Conservation (phyloP, 2,797 vertebrate genomes). For the Molossus alvarezi region DNA sequence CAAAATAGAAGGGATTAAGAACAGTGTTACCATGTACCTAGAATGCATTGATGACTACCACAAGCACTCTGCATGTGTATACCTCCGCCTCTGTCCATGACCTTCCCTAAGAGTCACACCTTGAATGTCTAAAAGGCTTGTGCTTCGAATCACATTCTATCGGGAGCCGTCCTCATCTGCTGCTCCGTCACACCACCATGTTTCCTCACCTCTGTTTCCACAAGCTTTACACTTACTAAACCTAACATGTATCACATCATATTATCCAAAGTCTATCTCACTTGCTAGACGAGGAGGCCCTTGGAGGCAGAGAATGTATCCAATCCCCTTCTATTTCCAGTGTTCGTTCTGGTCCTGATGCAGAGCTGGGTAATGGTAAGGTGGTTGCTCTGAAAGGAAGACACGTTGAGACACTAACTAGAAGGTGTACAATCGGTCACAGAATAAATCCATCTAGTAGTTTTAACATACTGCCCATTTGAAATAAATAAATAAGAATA, state of each 20-base stretch:
- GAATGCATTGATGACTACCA: not conserved
- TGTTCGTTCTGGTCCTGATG: not conserved
- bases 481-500: not conserved
- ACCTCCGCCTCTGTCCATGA: not conserved
- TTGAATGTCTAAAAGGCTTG: constrained; percentile 1
- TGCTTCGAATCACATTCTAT: not conserved
- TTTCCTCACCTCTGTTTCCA: not conserved
- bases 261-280: not conserved
- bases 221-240: not conserved
- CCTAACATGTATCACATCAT: not conserved
- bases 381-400: constrained; percentile 1
- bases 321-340: not conserved
- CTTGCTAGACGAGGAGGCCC: not conserved
- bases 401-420: not conserved
- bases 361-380: not conserved
- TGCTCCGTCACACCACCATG: not conserved
- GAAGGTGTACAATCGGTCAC: not conserved
- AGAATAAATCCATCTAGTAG: not conserved
- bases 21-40: not conserved
- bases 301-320: not conserved
- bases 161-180: not conserved
- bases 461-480: not conserved
- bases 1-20: not conserved
- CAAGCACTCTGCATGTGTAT: not conserved
- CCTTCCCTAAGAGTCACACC: not conserved